phyloP scores from a whole-genome alignment of 2,888 invertebrate species.

The Gerosis bhagava region DNA sequence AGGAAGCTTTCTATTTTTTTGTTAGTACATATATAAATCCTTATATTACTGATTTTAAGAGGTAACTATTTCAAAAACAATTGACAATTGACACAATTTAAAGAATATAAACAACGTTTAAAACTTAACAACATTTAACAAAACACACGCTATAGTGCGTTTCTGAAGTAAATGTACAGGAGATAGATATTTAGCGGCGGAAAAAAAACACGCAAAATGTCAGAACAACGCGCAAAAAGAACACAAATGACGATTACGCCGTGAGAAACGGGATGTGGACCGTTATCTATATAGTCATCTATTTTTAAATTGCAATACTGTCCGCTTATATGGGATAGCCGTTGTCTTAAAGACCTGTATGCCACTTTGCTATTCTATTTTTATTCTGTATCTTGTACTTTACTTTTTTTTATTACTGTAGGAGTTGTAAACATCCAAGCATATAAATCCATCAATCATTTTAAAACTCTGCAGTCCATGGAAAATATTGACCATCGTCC shows the following conservation, averaged over 20 bases:
- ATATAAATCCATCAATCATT: no score
- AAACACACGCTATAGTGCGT: no score
- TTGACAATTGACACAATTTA: no score
- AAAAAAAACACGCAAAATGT: slow-evolving; percentile 34
- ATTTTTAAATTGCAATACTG: slow-evolving; percentile 32
- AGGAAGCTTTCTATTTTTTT: no score
- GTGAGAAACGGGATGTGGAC: slow-evolving; percentile 54
- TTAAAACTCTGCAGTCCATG: no score
- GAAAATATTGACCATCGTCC: no score
- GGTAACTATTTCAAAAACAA: no score
- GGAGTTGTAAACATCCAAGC: no score
- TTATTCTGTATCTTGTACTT: no score
- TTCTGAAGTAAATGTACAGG: not conserved
- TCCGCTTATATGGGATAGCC: slow-evolving; percentile 12
- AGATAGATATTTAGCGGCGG: slow-evolving; percentile 16
- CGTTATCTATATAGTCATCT: slow-evolving; percentile 42
- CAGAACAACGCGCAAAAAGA: slow-evolving; percentile 33
- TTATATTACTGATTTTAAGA: no score
- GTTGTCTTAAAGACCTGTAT: slow-evolving; percentile 14
- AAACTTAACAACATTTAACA: not conserved
- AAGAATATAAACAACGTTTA: not conserved
- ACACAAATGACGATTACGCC: slow-evolving; percentile 38
- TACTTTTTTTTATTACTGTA: no score
- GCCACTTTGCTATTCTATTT: slow-evolving; percentile 5
- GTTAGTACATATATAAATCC: no score